phyloP scores from a whole-genome alignment of 2,113 vertebrate genomes.

The Hippocampus zosterae region DNA sequence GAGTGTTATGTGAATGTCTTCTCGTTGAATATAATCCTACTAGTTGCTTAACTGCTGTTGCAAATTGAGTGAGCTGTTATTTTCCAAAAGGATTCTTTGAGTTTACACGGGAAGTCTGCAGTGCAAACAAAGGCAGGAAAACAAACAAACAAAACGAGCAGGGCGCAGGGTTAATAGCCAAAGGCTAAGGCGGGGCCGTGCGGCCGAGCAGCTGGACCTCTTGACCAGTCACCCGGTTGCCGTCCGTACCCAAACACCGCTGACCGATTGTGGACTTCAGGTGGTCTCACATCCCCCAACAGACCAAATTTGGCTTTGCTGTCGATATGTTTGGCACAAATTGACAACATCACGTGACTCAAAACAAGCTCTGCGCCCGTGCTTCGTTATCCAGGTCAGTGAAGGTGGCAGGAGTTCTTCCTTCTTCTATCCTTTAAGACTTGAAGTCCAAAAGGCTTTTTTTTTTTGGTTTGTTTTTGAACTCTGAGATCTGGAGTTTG shows the following conservation, averaged over 20 bases:
- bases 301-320: constrained; percentile 32
- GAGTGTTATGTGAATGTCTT: not conserved
- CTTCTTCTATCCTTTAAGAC: not conserved
- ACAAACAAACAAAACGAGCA: constrained; percentile 63
- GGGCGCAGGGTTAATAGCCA: constrained; percentile 23
- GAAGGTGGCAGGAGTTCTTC: not conserved
- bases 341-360: constrained; percentile 54
- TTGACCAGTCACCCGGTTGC: constrained; percentile 48
- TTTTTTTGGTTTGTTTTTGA: not conserved
- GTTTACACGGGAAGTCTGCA: constrained; percentile 63
- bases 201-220: constrained; percentile 39
- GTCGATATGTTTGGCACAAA: constrained; percentile 40
- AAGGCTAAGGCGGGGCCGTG: constrained; percentile 23
- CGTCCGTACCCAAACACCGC: constrained; percentile 42
- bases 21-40: not conserved
- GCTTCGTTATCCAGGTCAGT: not conserved
- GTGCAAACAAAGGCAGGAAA: constrained; percentile 65
- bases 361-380: constrained; percentile 42
- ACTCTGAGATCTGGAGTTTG: not conserved
- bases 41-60: not conserved
- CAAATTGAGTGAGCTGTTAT: constrained; percentile 19
- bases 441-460: not conserved
- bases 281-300: constrained; percentile 33
- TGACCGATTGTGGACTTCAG: constrained; percentile 43
- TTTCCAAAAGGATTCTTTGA: constrained; percentile 28